These are phyloP conservation scores for Tiliacea citrago DNA, from an alignment of 2,888 invertebrate species.

Conservation along the genomic window DNA sequence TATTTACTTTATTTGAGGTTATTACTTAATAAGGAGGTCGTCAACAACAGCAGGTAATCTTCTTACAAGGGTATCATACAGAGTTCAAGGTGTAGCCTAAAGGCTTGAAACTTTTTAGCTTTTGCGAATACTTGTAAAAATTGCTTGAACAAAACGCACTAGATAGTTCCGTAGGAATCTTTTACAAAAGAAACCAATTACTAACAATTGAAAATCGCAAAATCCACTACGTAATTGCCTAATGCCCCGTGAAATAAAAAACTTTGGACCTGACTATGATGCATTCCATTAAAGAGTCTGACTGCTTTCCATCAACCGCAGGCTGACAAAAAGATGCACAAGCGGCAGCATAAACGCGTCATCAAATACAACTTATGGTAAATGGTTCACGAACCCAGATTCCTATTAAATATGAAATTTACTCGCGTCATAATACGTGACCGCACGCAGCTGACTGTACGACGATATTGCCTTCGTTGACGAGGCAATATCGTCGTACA, in stretches of 20 bases:
- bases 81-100: background rate
- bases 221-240: background rate
- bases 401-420: slow-evolving; percentile 24
- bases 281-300: background rate
- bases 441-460: slow-evolving; percentile 12
- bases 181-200: background rate
- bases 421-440: slow-evolving; percentile 29
- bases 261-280: background rate
- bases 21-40: background rate
- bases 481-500: background rate
- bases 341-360: background rate
- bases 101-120: background rate
- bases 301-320: background rate
- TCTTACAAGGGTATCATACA: background rate
- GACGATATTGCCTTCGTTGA: background rate
- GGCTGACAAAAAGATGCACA: background rate
- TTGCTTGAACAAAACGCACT: background rate
- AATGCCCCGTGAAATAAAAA: background rate
- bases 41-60: background rate
- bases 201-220: background rate
- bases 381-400: slow-evolving; percentile 25
- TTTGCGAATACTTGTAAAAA: background rate
- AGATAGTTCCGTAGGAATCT: background rate
- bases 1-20: slow-evolving; percentile 2
- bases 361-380: slow-evolving; percentile 11